These are phyloP conservation scores for Apocheima hispidaria DNA, from an alignment of 2,888 invertebrate species.

Conservation along the genomic window DNA sequence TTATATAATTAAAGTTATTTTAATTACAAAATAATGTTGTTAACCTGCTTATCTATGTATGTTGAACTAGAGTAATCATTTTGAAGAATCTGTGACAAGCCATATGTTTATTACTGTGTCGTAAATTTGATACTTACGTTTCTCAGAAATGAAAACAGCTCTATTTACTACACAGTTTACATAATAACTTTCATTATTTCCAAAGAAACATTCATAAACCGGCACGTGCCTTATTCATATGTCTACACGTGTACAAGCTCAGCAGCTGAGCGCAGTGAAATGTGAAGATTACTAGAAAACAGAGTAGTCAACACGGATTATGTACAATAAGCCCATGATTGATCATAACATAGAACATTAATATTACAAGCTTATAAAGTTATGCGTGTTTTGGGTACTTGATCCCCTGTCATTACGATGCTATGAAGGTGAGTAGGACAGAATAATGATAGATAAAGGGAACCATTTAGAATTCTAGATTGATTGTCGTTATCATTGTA, in stretches of 20 bases:
- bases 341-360: conserved; percentile 23
- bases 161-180: conserved; percentile 4
- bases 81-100: not conserved
- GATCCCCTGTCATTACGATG: not conserved
- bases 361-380: conserved; percentile 8
- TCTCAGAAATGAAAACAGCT: not conserved
- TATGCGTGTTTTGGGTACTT: not conserved
- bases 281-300: conserved; percentile 38
- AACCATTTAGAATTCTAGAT: not conserved
- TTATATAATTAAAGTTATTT: too few species aligned
- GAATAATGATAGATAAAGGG: not conserved
- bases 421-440: not conserved
- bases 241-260: conserved; percentile 43
- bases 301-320: conserved; percentile 38
- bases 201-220: conserved; percentile 34
- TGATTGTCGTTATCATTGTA: too few species aligned
- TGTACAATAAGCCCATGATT: conserved; percentile 28
- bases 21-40: too few species aligned
- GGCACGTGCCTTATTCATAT: conserved; percentile 44
- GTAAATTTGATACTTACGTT: not conserved
- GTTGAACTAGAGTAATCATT: too few species aligned
- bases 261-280: conserved; percentile 43
- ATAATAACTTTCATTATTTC: conserved; percentile 4
- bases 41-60: too few species aligned
- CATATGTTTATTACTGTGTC: not conserved